phyloP scores from a whole-genome alignment of 2,797 vertebrate species.

The Acrossocheilus wenchowensis region DNA sequence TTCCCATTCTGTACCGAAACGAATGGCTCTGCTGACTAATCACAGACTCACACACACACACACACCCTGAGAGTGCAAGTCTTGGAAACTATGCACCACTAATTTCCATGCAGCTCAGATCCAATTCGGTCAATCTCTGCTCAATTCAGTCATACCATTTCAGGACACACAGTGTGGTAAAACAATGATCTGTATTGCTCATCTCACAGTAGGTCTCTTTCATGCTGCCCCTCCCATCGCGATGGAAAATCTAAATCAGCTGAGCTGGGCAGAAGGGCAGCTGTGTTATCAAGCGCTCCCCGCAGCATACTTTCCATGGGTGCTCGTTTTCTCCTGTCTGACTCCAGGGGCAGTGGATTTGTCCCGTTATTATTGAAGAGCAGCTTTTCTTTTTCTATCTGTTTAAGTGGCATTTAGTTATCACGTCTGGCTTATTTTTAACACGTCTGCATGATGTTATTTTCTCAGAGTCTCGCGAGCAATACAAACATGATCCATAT shows the following conservation, averaged over 20 bases:
- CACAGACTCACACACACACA: slow-evolving; percentile 49
- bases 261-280: slow-evolving; percentile 60
- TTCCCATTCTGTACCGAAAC: slow-evolving; percentile 47
- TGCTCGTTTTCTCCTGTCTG: slow-evolving; percentile 39
- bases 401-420: slow-evolving; percentile 53
- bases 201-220: slow-evolving; percentile 26
- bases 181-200: slow-evolving; percentile 44
- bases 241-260: slow-evolving; percentile 65
- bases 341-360: slow-evolving; percentile 49
- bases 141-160: slow-evolving; percentile 46
- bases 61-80: slow-evolving; percentile 48
- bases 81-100: slow-evolving; percentile 62
- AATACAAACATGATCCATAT: slow-evolving; percentile 19
- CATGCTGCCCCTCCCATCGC: slow-evolving; percentile 39
- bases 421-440: slow-evolving; percentile 56
- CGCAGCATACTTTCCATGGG: slow-evolving; percentile 65
- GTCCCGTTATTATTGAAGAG: slow-evolving; percentile 39
- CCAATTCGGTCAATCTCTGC: slow-evolving; percentile 44
- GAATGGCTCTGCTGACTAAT: slow-evolving; percentile 62
- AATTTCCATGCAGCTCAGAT: slow-evolving; percentile 47
- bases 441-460: slow-evolving; percentile 51
- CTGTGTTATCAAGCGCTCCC: slow-evolving; percentile 63
- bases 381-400: slow-evolving; percentile 42
- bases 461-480: slow-evolving; percentile 40
- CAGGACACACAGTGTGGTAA: slow-evolving; percentile 43